Evolutionary conservation across 2,888 invertebrate genomes (phyloP), one percentile per base, ranked within the genome.

Genomic region (Drosophila ochracea): DNA sequence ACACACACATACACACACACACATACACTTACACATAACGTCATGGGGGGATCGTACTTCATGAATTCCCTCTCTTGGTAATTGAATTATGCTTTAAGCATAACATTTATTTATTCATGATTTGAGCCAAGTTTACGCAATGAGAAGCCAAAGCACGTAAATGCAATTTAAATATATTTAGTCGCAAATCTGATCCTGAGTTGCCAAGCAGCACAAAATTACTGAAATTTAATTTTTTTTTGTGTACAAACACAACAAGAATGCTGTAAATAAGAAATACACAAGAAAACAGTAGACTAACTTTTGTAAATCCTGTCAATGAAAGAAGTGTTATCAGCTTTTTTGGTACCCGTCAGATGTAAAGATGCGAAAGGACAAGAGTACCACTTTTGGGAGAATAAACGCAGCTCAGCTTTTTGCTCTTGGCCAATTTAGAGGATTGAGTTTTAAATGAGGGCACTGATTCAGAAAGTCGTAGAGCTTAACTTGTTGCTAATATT

Each of bases 31-130:
- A 41, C 11, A 30, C 9, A 37, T 4, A 25, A 43, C 11, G 37
- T 31, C 13, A 37, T 21, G 31, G 61, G 33, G 9, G 53, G 43
- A 61, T 66, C 43, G 30, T 53, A 49, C 47, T 54, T 52, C 28
- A 59, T 53, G 53, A 43, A 65, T 67, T 68, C 63, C 28, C 49
- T 59, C n/a, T 49, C 21, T 57, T 53, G 66, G 67, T 88, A 86
- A 86, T 88, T 86, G 85, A 81, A 86, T 84, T 81, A 84, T 86
- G 74, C 80, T 77, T 74, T 68, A 75, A 68, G 78, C 85, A 88
- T 82, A 68, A 79, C 79, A 82, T 81, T 81, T 84, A 86, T 86
- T 90, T 90, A 86, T 88, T 84, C 88, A 86, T 76, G 83, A 71
- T 72, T 83, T 73, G 54, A 54, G 62, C 31, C 55, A 61, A 63